phyloP scores from a whole-genome alignment of 2,888 invertebrate genomes.

The Eupithecia insigniata region DNA sequence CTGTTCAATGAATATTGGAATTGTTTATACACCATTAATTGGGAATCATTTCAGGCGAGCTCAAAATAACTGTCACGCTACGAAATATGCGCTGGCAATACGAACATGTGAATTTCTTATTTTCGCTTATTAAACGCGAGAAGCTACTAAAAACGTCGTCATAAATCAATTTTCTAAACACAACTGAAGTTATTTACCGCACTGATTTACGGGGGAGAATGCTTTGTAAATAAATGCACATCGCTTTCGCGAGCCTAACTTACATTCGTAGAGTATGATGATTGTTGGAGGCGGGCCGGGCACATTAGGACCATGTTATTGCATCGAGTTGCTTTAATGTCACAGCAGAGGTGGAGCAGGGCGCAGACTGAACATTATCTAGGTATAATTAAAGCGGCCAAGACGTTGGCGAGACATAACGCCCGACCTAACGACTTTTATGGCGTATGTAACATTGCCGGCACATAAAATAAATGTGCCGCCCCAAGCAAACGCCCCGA shows the following conservation, averaged over 20 bases:
- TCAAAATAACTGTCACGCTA: conserved; percentile 28
- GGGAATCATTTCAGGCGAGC: conserved; percentile 26
- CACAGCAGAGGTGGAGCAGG: conserved; percentile 55
- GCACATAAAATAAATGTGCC: conserved; percentile 84
- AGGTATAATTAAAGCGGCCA: conserved; percentile 82
- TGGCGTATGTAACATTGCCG: conserved; percentile 84
- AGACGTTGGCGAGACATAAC: conserved; percentile 83
- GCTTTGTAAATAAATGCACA: conserved; percentile 46
- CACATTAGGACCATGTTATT: conserved; percentile 73
- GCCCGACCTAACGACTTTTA: conserved; percentile 84
- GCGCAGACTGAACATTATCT: conserved; percentile 76
- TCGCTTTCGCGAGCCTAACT: conserved; percentile 51
- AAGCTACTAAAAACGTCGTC: conserved; percentile 70
- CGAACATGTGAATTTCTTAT: conserved; percentile 52
- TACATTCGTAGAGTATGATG: conserved; percentile 50
- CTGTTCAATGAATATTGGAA: conserved; percentile 37
- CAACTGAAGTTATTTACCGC: conserved; percentile 66
- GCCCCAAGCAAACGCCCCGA: conserved; percentile 71
- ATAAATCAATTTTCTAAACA: conserved; percentile 77
- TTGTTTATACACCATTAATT: conserved; percentile 39
- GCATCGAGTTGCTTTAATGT: conserved; percentile 75
- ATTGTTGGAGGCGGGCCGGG: conserved; percentile 58
- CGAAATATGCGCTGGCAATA: conserved; percentile 42
- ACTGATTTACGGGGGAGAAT: conserved; percentile 66
- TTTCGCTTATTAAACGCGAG: conserved; percentile 64